Evolutionary conservation across 2,113 vertebrate species (phyloP), one percentile per base, ranked within the genome.

Genomic region (Arizona elegans): DNA sequence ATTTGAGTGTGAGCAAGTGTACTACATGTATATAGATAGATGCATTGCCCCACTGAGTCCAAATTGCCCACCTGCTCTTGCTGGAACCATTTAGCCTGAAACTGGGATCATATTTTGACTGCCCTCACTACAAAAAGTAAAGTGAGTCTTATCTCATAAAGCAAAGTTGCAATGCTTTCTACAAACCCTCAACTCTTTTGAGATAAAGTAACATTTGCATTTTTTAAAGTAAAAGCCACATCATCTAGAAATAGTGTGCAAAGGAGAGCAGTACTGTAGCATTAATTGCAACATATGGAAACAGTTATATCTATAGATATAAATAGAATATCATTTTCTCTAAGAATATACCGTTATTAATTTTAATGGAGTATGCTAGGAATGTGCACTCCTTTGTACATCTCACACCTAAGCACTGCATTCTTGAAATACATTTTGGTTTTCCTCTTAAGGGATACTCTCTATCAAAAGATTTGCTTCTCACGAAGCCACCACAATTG

Each of bases 11-110:
- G 94, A 94, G 95, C 96, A 93, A 94, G 59, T 91, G 96, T 96
- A 96, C 96, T 97, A 96, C 96, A 95, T 97, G 96, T 97, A 97
- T 97, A 96, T 96, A 96, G 96, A 26, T 97, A 94, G 92, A 87
- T 96, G 95, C 96, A 92, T 94, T 96, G 94, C 94, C 96, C 96
- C 95, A 93, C 75, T 1, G 91, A 91, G 94, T 90, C 94, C 81
- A 62, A 93, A 88, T 90, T 96, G 92, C 94, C 94, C 55, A 94
- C 95, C 95, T 90, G 93, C 94, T 19, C 93, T 7, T 94, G 94
- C 94, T 94, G 93, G 75, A 95, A 52, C 0, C 0, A 1, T 5
- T 58, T 47, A 93, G 3, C 13, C 94, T 95, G 94, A 95, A 93
- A 95, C 53, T 12, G 87, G 94, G 92, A 91, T 95, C 85, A 24